These are phyloP conservation scores for Poecile atricapillus DNA, from an alignment of 2,113 vertebrate species.

Conservation along the genomic window DNA sequence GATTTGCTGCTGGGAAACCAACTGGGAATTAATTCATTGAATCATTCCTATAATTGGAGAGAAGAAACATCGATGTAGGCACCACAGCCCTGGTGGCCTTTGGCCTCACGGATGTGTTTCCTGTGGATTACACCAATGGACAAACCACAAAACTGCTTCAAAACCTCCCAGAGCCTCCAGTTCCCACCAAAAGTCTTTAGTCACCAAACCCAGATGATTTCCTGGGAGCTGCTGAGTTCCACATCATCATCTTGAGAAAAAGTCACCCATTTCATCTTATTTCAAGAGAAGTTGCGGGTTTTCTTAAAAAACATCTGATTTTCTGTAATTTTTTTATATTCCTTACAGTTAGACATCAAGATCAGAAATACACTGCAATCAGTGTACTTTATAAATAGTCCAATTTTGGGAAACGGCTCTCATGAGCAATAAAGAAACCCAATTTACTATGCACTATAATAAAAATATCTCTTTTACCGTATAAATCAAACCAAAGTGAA, in stretches of 20 bases:
- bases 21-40: background rate
- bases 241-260: accelerated
- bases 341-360: background rate
- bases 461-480: constrained; percentile 46
- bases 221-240: background rate
- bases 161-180: background rate
- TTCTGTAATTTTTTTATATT: background rate
- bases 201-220: background rate
- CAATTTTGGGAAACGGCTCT: constrained; percentile 57
- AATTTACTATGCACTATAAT: constrained; percentile 40
- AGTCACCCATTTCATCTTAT: background rate
- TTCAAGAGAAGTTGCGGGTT: background rate
- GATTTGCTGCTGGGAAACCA: background rate
- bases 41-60: background rate
- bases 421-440: constrained; percentile 60
- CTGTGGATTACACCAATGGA: background rate
- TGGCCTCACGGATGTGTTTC: background rate
- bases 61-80: background rate
- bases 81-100: background rate
- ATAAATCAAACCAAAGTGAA: constrained; percentile 53
- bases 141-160: background rate
- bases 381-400: constrained; percentile 41
- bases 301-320: background rate
- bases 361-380: constrained; percentile 18
- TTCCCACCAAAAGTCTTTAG: background rate